A percentile compares a stretch with the other conserved stretches of the same genome.
Evolutionary conservation across 2,888 invertebrate species (phyloP).

Genomic region (Cordilura impudica): DNA sequence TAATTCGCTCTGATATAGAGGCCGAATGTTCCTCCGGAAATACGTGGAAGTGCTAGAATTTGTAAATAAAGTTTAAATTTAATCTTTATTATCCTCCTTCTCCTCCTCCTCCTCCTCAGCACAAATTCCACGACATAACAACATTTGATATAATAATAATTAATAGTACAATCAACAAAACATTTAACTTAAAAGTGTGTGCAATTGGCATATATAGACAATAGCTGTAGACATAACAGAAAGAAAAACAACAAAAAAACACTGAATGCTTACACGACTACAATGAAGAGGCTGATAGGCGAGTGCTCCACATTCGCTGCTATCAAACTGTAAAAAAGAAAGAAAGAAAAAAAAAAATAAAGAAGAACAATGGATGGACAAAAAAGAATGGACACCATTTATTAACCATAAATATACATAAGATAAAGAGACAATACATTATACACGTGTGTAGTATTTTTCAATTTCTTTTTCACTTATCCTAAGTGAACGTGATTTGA

Average conservation of each 20-base stretch:
- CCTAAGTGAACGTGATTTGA: no score
- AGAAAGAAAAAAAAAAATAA: slow-evolving; percentile 16
- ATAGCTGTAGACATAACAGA: neutral
- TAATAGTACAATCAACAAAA: neutral
- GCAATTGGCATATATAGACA: neutral
- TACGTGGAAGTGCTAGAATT: slow-evolving; percentile 83
- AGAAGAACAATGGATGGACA: slow-evolving; percentile 44
- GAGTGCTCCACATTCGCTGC: slow-evolving; percentile 75
- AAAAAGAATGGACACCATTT: slow-evolving; percentile 1
- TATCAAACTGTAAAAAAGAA: slow-evolving; percentile 73
- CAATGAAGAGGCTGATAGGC: slow-evolving; percentile 74
- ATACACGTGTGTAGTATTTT: no score
- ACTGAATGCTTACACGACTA: slow-evolving; percentile 73
- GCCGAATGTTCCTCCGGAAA: slow-evolving; percentile 84
- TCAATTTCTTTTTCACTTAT: no score
- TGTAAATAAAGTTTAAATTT: neutral
- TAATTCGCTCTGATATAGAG: slow-evolving; percentile 81
- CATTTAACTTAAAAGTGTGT: slow-evolving; percentile 3
- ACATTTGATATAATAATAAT: neutral
- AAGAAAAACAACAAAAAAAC: slow-evolving; percentile 24
- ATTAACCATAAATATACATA: no score
- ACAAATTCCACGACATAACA: neutral
- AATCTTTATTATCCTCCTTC: neutral
- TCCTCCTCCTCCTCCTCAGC: no score
- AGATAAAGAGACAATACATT: neutral